Evolutionary conservation across 2,888 invertebrate genomes (phyloP), one percentile per base, ranked within the genome.

Genomic region (Orthosia incerta): DNA sequence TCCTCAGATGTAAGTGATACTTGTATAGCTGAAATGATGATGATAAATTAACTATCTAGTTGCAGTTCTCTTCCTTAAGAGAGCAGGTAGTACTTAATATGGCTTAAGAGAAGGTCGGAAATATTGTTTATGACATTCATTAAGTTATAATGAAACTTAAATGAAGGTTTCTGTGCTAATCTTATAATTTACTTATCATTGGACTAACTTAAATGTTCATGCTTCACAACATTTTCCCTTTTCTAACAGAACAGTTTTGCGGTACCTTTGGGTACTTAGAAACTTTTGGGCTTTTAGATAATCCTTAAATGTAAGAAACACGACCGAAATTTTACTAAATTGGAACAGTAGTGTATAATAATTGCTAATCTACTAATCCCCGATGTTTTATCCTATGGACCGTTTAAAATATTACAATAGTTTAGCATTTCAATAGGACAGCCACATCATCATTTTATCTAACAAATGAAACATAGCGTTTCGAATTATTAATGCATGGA

Each of bases 1-100:
- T 89, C 56, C 84, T 95, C 61, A 79, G 80, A 66, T 87, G 94
- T 95, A 85, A 91, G 92, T 75, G 0, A 46, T 20, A 20, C 4
- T 45, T 20, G 15, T 16, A 46, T 18, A 18, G 5, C 5, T 31
- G n/a, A n/a, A n/a, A n/a, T n/a, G n/a, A n/a, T n/a, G n/a, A n/a
- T n/a, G n/a, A n/a, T n/a, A n/a, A n/a, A n/a, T n/a, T n/a, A n/a
- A 16, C 16, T 18, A 26, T 16, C 12, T n/a, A 13, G 3, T n/a
- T 16, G n/a, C 9, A 39, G 9, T 39, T 39, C 0, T 39, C 39
- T 9, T 39, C 9, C 39, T 39, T 39, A 39, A 39, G 39, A 39
- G 39, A 39, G 39, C 39, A 9, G 39, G 9, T 9, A 39, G 9
- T 39, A 9, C 9, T 39, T 31, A 31, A 3, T 31, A 31, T 31